Evolutionary conservation across 53 echinoderm and acorn worm genomes (phyloP), one percentile per base, ranked within the genome.

Genomic region (Paelopatides confundens): DNA sequence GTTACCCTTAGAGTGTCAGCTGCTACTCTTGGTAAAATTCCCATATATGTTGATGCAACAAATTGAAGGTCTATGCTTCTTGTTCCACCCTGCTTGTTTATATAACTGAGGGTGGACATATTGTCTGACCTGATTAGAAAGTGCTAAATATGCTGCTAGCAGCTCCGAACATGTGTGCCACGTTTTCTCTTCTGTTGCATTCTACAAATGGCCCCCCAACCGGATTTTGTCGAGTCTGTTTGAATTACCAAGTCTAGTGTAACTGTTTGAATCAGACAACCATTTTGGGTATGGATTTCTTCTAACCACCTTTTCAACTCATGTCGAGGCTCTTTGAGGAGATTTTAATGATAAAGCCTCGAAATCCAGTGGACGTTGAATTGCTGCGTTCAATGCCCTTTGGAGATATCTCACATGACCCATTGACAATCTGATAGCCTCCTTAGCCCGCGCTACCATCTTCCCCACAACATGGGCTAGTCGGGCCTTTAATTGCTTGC

Each of bases 31-130:
- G 78, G 49, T 50, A 77, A 39, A 46, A 40, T 11, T 30, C 78
- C 78, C 78, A 39, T 6, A 77, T 48, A 5, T 77, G 24, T 49
- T 77, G 35, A n/a, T 23, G 78, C 78, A 31, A 49, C 48, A 51
- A 27, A 77, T 31, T 77, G 78, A 27, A 77, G 30, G 32, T 77
- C 48, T 50, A 23, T 49, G 0, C 47, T 51, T 70, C 35, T 70
- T 76, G 82, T 82, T 23, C 82, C 82, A 17, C 82, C 63, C 17
- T 82, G 62, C 7, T 38, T 62, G 63, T 82, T 82, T 62, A 82
- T n/a, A n/a, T 63, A 63, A 35, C 63, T 63, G n/a, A 82, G 32
- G 18, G 40, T 39, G 21, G 82, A 33, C 6, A 28, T 33, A 40
- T 82, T 82, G 63, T 82, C 82, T 0, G 82, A 82, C 28, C 35